Conservation (phyloP, 2,797 vertebrate genomes). For the Leuciscus waleckii region DNA sequence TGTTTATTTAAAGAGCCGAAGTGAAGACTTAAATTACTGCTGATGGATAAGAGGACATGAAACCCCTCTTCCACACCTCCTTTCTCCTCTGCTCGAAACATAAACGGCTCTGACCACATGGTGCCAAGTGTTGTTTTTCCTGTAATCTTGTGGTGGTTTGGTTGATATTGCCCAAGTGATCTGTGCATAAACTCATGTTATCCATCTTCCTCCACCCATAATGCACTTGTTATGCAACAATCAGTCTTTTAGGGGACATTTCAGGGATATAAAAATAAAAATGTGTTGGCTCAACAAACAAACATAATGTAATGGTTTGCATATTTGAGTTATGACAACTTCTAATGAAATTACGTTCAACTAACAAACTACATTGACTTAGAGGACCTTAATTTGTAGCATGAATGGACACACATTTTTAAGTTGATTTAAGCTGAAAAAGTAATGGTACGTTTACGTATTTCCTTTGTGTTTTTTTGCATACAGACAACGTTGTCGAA, state of each 20-base stretch:
- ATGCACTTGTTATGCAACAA: not conserved
- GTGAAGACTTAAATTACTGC: constrained; percentile 35
- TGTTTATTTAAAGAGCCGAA: constrained; percentile 62
- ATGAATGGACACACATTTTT: not conserved
- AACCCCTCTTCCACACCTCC: constrained; percentile 4
- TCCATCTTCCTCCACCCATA: constrained; percentile 3
- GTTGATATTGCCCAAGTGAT: not conserved
- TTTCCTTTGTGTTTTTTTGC: not conserved
- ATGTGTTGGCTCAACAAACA: not conserved
- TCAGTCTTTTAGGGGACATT: not conserved
- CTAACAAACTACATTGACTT: not conserved
- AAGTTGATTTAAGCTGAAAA: not conserved
- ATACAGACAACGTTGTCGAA: not conserved
- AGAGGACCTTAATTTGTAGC: not conserved
- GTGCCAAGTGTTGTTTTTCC: constrained; percentile 13
- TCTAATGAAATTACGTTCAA: not conserved
- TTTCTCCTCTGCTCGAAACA: not conserved
- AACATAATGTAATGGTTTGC: not conserved
- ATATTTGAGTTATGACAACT: not conserved
- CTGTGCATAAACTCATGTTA: not conserved
- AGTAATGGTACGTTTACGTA: not conserved
- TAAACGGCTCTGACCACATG: not conserved
- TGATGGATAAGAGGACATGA: constrained; percentile 34
- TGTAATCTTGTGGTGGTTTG: constrained; percentile 22
- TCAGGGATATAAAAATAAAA: too few relatives aligned